A percentile compares a stretch with the other conserved stretches of the same genome.
Evolutionary conservation across 2,797 vertebrate species (phyloP).

Genomic region (Antrozous pallidus): DNA sequence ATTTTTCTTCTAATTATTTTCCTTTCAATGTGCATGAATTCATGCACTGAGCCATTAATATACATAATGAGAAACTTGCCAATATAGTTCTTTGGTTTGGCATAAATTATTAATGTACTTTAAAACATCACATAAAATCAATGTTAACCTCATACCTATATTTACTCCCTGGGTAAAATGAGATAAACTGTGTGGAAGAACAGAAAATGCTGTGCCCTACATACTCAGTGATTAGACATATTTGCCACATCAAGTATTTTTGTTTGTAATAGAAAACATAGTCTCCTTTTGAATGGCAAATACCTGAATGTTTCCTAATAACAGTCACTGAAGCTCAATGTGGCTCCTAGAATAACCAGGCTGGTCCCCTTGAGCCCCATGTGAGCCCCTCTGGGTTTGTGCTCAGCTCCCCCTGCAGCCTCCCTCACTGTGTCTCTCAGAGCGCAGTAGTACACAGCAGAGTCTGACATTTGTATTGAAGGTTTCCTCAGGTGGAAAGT

Average conservation of each 20-base stretch:
- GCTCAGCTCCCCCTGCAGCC: neutral
- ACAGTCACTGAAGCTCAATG: neutral
- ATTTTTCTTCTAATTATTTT: too few species aligned
- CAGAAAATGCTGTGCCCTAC: too few species aligned
- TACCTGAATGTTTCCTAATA: neutral
- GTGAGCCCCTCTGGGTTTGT: neutral
- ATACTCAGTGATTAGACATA: neutral
- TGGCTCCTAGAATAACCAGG: neutral
- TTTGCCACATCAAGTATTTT: neutral
- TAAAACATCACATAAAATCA: too few species aligned
- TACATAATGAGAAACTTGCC: too few species aligned
- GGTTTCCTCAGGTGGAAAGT: constrained; percentile 37
- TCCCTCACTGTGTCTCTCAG: constrained; percentile 30
- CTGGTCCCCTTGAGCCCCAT: too few species aligned
- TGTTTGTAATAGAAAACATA: neutral
- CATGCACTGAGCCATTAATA: too few species aligned
- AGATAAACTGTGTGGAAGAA: too few species aligned
- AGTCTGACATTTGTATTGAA: neutral
- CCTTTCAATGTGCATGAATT: too few species aligned
- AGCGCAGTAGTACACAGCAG: constrained; percentile 29
- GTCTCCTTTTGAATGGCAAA: neutral
- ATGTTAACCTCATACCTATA: too few species aligned
- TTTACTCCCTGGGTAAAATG: too few species aligned
- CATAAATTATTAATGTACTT: too few species aligned
- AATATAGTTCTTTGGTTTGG: too few species aligned